Evolutionary conservation across 1,140 invertebrate genomes (phyloP), one percentile per base, ranked within the genome.

Genomic region (Copidosoma floridanum): DNA sequence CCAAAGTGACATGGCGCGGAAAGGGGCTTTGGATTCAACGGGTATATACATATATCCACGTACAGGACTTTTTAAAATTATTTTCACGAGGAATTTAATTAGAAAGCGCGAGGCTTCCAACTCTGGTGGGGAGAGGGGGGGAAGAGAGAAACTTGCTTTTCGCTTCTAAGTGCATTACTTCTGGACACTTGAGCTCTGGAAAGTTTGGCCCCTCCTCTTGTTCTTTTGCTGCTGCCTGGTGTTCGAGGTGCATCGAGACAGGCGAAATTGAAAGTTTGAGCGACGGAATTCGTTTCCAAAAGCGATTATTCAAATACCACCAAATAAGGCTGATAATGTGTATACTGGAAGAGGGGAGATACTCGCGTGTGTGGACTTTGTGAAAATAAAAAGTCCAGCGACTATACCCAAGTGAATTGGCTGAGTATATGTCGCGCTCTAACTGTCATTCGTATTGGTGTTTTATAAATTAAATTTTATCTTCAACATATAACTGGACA

Each of bases 21-120:
- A n/a, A n/a, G n/a, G n/a, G n/a, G n/a, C n/a, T n/a, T n/a, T n/a
- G n/a, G n/a, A n/a, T n/a, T n/a, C n/a, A n/a, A n/a, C n/a, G n/a
- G n/a, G n/a, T n/a, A n/a, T n/a, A n/a, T n/a, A n/a, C n/a, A n/a
- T n/a, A n/a, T n/a, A n/a, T n/a, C n/a, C n/a, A 32, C 6, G 29
- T 6, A 32, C 12, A 43, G 10, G 52, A 56, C 59, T 61, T 56
- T 61, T 61, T 56, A 48, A 61, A 55, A 61, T 61, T 55, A 55
- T 56, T 55, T 26, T 44, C 44, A 26, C 46, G 37, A 61, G 52
- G 43, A 61, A 61, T 61, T 61, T 61, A 61, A 61, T 61, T 61
- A 61, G 37, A 54, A 52, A 62, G 40, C 21, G 18, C 27, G 57
- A 18, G 38, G 47, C 29, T 32, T 32, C 48, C 51, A 51, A 16